phyloP scores from a whole-genome alignment of 2,797 vertebrate species.

The Sebastes steindachneri region DNA sequence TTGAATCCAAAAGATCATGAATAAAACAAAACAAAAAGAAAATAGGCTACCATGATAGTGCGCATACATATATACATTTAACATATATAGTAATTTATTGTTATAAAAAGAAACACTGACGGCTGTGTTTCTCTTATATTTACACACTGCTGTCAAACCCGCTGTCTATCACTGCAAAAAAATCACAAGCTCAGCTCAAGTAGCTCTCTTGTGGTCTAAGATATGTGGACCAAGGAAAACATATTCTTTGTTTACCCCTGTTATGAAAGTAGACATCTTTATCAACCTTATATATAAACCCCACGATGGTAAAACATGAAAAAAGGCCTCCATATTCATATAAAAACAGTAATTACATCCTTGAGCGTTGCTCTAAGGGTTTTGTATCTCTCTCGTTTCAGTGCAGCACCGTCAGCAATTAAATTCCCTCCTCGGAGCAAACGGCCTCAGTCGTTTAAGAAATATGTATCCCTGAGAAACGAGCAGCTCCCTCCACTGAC shows the following conservation, averaged over 20 bases:
- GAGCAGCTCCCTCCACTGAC: constrained; percentile 1
- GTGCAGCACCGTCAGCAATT: constrained; percentile 14
- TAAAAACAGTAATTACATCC: constrained; percentile 12
- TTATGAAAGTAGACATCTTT: not conserved
- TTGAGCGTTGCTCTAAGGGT: not conserved
- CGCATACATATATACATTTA: too few species aligned
- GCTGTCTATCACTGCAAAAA: not conserved
- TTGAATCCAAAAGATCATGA: too few species aligned
- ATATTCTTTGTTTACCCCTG: not conserved
- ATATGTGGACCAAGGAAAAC: not conserved
- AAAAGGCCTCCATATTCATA: not conserved
- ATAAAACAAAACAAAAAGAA: too few species aligned
- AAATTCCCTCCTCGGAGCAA: constrained; percentile 16
- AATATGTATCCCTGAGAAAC: constrained; percentile 30
- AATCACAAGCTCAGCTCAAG: not conserved
- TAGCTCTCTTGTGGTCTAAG: not conserved
- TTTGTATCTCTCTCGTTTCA: not conserved
- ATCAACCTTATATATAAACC: not conserved
- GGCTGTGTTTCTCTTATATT: not conserved
- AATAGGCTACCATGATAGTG: too few species aligned
- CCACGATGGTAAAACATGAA: not conserved
- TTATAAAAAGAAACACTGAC: not conserved
- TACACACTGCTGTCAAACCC: not conserved
- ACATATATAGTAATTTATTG: not conserved
- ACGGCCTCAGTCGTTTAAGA: constrained; percentile 3